phyloP scores from a whole-genome alignment of 2,888 invertebrate species.

The Eumerus sabulonum region DNA sequence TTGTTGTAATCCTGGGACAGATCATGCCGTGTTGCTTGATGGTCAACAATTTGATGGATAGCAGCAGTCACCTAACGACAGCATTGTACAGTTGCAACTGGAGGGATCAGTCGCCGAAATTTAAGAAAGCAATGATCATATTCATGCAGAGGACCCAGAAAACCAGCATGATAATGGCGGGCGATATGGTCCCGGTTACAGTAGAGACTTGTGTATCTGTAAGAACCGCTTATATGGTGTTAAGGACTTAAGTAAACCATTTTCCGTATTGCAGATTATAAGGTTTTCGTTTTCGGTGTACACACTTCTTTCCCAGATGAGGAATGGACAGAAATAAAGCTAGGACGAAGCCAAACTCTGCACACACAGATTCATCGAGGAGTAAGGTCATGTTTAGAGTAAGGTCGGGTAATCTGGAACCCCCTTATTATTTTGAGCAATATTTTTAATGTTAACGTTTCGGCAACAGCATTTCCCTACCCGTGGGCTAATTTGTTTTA shows the following conservation, averaged over 20 bases:
- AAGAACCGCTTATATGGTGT: no score
- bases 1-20: conserved; percentile 64
- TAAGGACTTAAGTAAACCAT: no score
- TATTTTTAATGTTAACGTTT: no score
- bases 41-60: conserved; percentile 68
- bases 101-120: conserved; percentile 71
- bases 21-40: conserved; percentile 70
- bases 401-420: no score
- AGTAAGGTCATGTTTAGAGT: no score
- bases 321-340: no score
- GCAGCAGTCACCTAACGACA: conserved; percentile 66
- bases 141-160: conserved; percentile 72
- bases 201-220: conserved; percentile 71
- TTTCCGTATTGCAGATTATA: conserved; percentile 48
- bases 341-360: no score
- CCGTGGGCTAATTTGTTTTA: no score
- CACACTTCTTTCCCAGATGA: conserved; percentile 56
- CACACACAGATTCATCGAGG: no score
- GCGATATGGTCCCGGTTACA: conserved; percentile 70
- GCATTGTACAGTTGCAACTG: conserved; percentile 71
- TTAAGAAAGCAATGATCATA: no score
- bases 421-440: no score
- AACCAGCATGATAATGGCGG: conserved; percentile 68
- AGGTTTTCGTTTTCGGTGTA: conserved; percentile 70
- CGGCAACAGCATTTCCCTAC: no score